Evolutionary conservation across 1,140 invertebrate genomes (phyloP), one percentile per base, ranked within the genome.

Genomic region (Aphaenogaster ashmeadi): DNA sequence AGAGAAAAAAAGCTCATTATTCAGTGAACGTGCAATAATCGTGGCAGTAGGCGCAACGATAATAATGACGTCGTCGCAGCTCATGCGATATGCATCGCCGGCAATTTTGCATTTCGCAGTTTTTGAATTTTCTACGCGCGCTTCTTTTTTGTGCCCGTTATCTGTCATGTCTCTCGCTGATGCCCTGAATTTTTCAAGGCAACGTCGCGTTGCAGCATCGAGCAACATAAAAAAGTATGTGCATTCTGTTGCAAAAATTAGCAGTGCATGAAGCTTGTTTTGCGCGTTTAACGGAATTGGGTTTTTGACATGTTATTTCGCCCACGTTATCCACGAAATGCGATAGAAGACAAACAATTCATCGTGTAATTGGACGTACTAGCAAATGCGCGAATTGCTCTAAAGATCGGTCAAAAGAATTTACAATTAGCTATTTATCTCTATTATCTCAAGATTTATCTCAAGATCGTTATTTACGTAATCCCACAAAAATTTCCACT

Each of bases 111-210:
- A 67, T 89, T 74, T 75, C 50, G 56, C 71, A 18, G 72, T 11
- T 77, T 89, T 89, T 90, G 72, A 89, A 75, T 78, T 89, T 89
- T 56, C 64, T 58, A 50, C 36, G 66, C 58, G 67, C 41, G 8
- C 33, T 54, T 36, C 36, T 44, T 74, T 84, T 60, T 38, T 41
- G 41, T 41, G 50, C 41, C 50, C 21, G 50, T 81, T 71, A 71
- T 81, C 56, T 60, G 80, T 84, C 80, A 84, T 27, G 41, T 54
- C 52, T 54, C 52, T 75, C 54, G 67, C 33, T 84, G 80, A 74
- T 75, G 56, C 36, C 41, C 69, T 75, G 80, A 84, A 84, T 84
- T 75, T 84, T 75, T 75, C 27, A 74, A 52, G 52, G 44, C 41
- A 47, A 27, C 11, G 54, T 74, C 69, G 41, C 69, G 80, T 60